Base-by-base conservation (phyloP, 2,888 invertebrate genomes). In the Nemotelus pantherinus region DNA sequence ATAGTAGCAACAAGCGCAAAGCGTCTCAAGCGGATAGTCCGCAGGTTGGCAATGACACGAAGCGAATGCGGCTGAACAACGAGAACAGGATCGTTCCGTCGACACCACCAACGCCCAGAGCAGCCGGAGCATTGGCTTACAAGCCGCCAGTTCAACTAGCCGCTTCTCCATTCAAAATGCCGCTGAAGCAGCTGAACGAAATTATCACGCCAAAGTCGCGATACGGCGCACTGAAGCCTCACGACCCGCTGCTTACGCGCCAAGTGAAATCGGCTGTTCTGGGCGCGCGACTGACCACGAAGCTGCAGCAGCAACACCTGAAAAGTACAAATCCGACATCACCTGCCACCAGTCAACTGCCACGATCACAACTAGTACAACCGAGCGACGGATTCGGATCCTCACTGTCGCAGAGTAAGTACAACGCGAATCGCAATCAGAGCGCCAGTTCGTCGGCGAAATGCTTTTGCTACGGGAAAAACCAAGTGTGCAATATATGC, bases 401-500 rank as follows among this genome's bases (percentile, higher is more conserved):
- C 25, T 47, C 77, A 10, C 43, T 9, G 43, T 65, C 65, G 10
- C 67, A 68, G 58, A 57, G 77, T 67, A 85, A 84, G 75, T 85
- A 85, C 80, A 86, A 85, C 65, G 85, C 85, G 45, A 82, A 82
- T 78, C 63, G 82, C 63, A 82, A 82, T 78, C 57, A 81, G 60
- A 80, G 75, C 65, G 44, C 45, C n/a, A 63, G 43, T 43, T 68
- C 76, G 6, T 77, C 76, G 7, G 77, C 82, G 10, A 88, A 88
- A 82, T 95, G 95, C 86, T 88, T 88, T 77, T 95, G 95, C 86
- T 91, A 89, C 83, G 92, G 91, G 10, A 90, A 91, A 85, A 88
- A 92, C 0, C 89, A 92, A 53, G 89, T 93, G 50, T 95, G 95
- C 86, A 88, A 89, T 55, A 82, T 89, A n/a, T 94, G 94, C 83